These are phyloP conservation scores for Anguilla anguilla DNA, from an alignment of 2,797 vertebrate genomes.

Conservation along the genomic window DNA sequence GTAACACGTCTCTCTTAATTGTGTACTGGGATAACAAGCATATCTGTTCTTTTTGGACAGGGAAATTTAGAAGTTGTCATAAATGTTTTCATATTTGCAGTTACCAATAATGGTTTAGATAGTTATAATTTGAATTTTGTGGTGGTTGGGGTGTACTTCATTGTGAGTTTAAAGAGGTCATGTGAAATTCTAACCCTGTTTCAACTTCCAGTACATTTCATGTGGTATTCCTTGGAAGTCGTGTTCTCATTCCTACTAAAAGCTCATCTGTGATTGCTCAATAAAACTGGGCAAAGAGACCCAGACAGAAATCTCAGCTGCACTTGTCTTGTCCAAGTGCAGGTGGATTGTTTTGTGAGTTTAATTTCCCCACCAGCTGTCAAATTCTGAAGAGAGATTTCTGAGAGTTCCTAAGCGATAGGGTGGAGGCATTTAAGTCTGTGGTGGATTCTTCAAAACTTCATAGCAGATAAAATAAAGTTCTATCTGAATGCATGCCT, in stretches of 20 bases:
- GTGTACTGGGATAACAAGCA: background rate
- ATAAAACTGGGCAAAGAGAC: background rate
- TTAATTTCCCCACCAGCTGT: conserved; percentile 47
- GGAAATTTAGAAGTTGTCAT: background rate
- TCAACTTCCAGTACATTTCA: background rate
- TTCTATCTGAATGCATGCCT: conserved; percentile 6
- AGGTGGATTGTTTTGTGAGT: conserved; percentile 14
- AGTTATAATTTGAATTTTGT: background rate
- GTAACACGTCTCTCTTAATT: background rate
- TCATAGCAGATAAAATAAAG: conserved; percentile 20
- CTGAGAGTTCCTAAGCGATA: background rate
- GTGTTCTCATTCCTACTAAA: background rate
- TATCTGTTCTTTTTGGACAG: background rate
- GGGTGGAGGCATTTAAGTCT: conserved; percentile 14
- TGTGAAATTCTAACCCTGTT: background rate
- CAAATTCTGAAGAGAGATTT: conserved; percentile 19
- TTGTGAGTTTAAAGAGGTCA: background rate
- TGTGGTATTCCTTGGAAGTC: background rate
- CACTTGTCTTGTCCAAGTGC: background rate
- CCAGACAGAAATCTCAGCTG: background rate
- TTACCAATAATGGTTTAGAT: background rate
- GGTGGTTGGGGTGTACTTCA: background rate
- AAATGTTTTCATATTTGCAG: background rate
- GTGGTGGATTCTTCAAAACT: background rate
- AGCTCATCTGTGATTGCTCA: background rate